Evolutionary conservation across 1,140 invertebrate species (phyloP).

Genomic region (Pseudachorutes palmiensis): DNA sequence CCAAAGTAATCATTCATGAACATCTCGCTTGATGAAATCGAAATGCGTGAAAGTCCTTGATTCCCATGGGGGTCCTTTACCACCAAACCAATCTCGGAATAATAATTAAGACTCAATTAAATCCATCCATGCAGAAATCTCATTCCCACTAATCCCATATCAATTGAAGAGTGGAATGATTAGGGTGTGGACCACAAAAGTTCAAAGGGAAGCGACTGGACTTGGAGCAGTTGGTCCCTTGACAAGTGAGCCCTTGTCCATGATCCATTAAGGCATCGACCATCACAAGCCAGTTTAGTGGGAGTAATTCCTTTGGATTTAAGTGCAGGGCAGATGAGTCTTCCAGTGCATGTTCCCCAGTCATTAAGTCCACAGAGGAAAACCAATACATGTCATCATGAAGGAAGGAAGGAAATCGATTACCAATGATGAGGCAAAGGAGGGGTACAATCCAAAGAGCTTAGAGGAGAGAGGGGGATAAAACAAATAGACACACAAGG

Average conservation of each 20-base stretch:
- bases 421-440: background rate
- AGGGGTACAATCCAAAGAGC: background rate
- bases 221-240: no score
- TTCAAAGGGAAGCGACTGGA: no score
- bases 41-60: no score
- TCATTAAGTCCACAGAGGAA: background rate
- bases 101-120: conserved; percentile 10
- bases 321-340: background rate
- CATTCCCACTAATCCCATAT: background rate
- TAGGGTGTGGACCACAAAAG: no score
- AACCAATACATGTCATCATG: background rate
- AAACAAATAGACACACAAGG: background rate
- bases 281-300: background rate
- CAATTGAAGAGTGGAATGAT: no score
- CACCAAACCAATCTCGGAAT: background rate
- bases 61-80: background rate
- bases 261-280: no score
- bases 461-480: background rate
- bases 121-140: background rate
- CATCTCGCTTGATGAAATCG: no score
- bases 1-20: no score
- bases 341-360: background rate
- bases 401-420: conserved; percentile 11
- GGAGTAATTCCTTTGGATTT: background rate
- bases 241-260: background rate